Base-by-base conservation (phyloP, 2,113 vertebrate genomes). In the Pelvicachromis taeniatus region DNA sequence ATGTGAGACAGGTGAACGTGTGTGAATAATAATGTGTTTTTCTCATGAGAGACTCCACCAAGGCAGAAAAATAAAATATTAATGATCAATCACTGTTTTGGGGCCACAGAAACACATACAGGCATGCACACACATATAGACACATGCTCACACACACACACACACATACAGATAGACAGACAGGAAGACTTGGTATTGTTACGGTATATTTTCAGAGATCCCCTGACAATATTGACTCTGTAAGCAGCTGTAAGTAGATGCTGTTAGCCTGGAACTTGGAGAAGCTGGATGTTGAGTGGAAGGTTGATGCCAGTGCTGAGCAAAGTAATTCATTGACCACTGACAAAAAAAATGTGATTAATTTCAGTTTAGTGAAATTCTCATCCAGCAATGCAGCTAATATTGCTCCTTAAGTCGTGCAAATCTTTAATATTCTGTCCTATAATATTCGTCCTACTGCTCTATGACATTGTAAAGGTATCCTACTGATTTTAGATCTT, bases 1-100 rank as follows among this genome's bases (percentile, higher is more conserved):
- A 31, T 70, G 38, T 70, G 54, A 73, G 85, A 75, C 0, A 59
- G 78, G 82, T 80, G 88, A 86, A 65, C 70, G 82, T 89, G 84
- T 92, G 83, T 88, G 89, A 86, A 92, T 91, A 93, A 90, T 88
- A 90, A 90, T 87, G 86, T 91, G 86, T 87, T 91, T 92, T 90
- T 83, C 82, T 93, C 87, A 88, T 83, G 50, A 88, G 89, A 78
- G 87, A 61, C 63, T 89, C 55, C 84, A 89, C 80, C 82, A 87
- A 89, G 88, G 84, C 86, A 77, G 77, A 77, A 87, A 92, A 91
- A 93, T 91, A 81, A 93, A 94, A 92, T 92, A 91, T 92, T 91
- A 93, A 91, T 91, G 87, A 92, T 92, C 89, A 91, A 94, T 93
- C 91, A 90, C 88, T 87, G 84, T 83, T 90, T 90, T 81, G 81